A percentile compares a stretch with the other conserved stretches of the same genome.
phyloP scores from a whole-genome alignment of 2,113 vertebrate species.

The Triplophysa rosa region DNA sequence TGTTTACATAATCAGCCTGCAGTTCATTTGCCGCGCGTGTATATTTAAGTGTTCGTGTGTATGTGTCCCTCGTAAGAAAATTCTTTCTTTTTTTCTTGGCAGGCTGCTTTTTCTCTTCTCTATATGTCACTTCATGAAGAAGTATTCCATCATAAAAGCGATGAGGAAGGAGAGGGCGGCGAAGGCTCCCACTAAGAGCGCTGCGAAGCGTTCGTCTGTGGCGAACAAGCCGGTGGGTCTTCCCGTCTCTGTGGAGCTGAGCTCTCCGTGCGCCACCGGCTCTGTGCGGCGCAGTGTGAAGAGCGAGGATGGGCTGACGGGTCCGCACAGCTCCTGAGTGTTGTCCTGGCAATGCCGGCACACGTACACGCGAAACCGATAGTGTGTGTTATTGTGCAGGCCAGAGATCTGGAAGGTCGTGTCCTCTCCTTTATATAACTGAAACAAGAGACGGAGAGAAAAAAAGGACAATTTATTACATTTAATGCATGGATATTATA shows the following conservation, averaged over 20 bases:
- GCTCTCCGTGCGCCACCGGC: slow-evolving; percentile 71
- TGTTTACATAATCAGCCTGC: slow-evolving; percentile 83
- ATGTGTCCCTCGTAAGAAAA: slow-evolving; percentile 30
- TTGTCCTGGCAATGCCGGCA: slow-evolving; percentile 89
- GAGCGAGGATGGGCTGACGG: slow-evolving; percentile 88
- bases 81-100: slow-evolving; percentile 24
- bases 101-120: slow-evolving; percentile 1
- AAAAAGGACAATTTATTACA: not conserved
- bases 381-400: slow-evolving; percentile 93
- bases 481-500: too few relatives aligned
- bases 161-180: slow-evolving; percentile 91
- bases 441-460: not conserved
- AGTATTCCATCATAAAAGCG: slow-evolving; percentile 96
- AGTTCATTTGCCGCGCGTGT: slow-evolving; percentile 80
- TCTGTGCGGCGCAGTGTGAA: slow-evolving; percentile 83
- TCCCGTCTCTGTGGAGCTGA: slow-evolving; percentile 67
- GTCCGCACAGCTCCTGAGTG: slow-evolving; percentile 90
- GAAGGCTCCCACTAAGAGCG: slow-evolving; percentile 89
- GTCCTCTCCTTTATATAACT: slow-evolving; percentile 92
- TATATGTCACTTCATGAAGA: slow-evolving; percentile 97
- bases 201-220: slow-evolving; percentile 93
- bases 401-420: slow-evolving; percentile 89
- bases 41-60: slow-evolving; percentile 78
- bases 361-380: slow-evolving; percentile 91
- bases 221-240: slow-evolving; percentile 81